Percentiles rank a stretch among this genome's conserved stretches.
phyloP scores from a whole-genome alignment of 2,797 vertebrate species.

The Paedocypris micromegethes region DNA sequence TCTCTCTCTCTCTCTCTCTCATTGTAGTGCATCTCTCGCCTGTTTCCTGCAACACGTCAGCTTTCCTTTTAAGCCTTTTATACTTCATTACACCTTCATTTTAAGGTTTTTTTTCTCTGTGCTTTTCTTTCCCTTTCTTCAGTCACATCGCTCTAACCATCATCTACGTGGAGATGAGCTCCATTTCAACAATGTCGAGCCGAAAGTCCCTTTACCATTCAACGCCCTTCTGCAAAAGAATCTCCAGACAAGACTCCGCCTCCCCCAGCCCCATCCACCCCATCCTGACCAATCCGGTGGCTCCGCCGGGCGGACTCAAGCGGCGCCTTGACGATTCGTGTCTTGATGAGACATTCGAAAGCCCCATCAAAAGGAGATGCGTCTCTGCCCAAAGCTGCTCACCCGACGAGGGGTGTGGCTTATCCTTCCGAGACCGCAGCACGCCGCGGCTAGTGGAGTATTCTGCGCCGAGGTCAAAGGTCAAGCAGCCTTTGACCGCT shows the following conservation, averaged over 20 bases:
- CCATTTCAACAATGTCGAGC: no score
- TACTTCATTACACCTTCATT: no score
- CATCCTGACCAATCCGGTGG: conserved; percentile 26
- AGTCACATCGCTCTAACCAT: no score
- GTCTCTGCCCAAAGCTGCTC: conserved; percentile 1
- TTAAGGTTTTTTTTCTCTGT: no score
- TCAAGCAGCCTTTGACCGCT: background rate
- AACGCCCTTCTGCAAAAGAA: no score
- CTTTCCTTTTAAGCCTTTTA: no score
- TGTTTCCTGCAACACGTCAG: no score
- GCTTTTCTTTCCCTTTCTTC: no score
- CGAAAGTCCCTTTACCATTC: no score
- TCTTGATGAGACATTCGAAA: conserved; percentile 40
- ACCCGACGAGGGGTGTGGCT: conserved; percentile 36
- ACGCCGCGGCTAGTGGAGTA: background rate
- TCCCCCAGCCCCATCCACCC: conserved; percentile 10
- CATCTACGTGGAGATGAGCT: no score
- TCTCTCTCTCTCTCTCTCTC: no score
- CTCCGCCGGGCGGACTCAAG: conserved; percentile 3
- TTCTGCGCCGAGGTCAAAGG: background rate
- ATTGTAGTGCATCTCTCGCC: no score
- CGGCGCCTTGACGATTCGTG: conserved; percentile 41
- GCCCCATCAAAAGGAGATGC: conserved; percentile 38
- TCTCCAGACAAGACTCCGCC: background rate
- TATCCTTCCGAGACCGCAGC: conserved; percentile 5